Evolutionary conservation across 1,140 invertebrate genomes (phyloP).

Genomic region (Archivesica marissinica): DNA sequence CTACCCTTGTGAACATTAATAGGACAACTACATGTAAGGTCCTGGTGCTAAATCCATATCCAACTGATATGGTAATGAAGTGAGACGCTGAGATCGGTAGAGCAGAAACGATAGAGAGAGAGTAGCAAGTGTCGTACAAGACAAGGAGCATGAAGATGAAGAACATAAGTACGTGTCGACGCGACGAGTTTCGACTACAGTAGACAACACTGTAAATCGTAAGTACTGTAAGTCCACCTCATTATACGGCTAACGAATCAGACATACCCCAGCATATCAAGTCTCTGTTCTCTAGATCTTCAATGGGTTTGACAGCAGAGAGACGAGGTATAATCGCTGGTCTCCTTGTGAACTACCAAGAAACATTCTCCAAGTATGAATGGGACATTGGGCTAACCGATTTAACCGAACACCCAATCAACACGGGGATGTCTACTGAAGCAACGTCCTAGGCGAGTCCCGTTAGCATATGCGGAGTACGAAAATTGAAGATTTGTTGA

Average conservation of each 20-base stretch:
- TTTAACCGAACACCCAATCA: constrained; percentile 7
- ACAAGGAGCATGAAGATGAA: not conserved
- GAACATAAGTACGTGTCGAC: not conserved
- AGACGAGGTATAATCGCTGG: constrained; percentile 1
- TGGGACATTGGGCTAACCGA: constrained; percentile 11
- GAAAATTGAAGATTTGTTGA: constrained; percentile 47
- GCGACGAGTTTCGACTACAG: not conserved
- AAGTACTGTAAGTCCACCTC: not conserved
- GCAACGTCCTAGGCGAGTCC: constrained; percentile 18
- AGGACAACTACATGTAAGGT: not conserved
- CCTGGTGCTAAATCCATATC: not conserved
- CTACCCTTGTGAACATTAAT: constrained; percentile 5
- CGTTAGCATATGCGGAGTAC: constrained; percentile 16
- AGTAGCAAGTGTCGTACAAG: not conserved
- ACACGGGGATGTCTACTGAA: constrained; percentile 27
- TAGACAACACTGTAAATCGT: not conserved
- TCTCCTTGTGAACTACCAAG: not conserved
- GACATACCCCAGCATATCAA: not conserved
- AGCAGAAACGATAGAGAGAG: not conserved
- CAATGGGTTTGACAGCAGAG: not conserved
- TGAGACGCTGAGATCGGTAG: not conserved
- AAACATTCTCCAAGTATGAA: constrained; percentile 35
- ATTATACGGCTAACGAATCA: not conserved
- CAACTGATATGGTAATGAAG: not conserved
- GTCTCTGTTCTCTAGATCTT: not conserved